phyloP scores from a whole-genome alignment of 2,888 invertebrate genomes.

The Andrena minutula region DNA sequence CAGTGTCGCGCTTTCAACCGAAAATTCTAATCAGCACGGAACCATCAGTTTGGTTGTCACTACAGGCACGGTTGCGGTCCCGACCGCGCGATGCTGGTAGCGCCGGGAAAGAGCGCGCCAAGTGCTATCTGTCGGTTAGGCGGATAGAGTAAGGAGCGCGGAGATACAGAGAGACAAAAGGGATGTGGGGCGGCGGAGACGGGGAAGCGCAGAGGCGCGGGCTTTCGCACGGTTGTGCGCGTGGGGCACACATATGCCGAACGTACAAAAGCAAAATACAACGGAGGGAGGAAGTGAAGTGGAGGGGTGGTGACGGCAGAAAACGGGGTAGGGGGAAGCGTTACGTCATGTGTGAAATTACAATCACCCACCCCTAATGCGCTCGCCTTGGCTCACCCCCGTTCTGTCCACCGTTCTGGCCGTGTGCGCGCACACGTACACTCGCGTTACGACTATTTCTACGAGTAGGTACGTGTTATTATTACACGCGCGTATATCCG shows the following conservation, averaged over 20 bases:
- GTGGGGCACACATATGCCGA: constrained; percentile 43
- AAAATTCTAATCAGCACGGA: constrained; percentile 68
- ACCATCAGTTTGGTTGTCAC: constrained; percentile 57
- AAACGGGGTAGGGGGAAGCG: constrained; percentile 59
- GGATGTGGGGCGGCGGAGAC: constrained; percentile 4
- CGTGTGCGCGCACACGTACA: constrained; percentile 14
- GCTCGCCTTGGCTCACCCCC: constrained; percentile 68
- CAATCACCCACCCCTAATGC: constrained; percentile 78
- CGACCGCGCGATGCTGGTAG: constrained; percentile 28
- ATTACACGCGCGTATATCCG: neutral
- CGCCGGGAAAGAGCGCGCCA: constrained; percentile 23
- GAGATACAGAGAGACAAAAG: neutral
- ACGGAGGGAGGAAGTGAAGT: constrained; percentile 38
- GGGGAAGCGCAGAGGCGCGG: constrained; percentile 11
- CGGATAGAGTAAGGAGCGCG: constrained; percentile 12
- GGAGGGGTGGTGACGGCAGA: constrained; percentile 50
- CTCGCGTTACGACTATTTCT: constrained; percentile 46
- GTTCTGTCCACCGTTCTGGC: constrained; percentile 35
- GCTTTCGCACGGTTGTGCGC: constrained; percentile 20
- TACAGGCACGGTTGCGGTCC: constrained; percentile 34
- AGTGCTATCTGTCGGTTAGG: constrained; percentile 10
- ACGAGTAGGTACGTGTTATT: constrained; percentile 38
- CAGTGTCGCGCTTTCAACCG: constrained; percentile 51
- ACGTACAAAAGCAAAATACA: constrained; percentile 68
- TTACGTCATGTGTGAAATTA: constrained; percentile 82